phyloP scores from a whole-genome alignment of 2,888 invertebrate species.

The Drosophila nr. medialis region DNA sequence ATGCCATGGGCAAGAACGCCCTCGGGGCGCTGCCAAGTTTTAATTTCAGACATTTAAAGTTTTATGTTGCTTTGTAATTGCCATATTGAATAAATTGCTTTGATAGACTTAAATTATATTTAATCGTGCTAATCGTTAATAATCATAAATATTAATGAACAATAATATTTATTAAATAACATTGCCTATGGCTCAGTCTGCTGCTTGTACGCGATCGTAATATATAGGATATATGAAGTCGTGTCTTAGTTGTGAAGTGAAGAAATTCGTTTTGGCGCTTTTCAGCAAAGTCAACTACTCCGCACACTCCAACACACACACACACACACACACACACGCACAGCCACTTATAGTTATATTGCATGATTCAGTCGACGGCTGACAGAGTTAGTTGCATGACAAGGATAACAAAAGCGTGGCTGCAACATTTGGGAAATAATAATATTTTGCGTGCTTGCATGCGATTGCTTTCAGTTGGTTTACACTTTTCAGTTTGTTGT shows the following conservation, averaged over 20 bases:
- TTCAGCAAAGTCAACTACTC: conserved; percentile 6
- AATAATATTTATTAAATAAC: neutral
- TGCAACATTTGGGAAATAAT: conserved; percentile 52
- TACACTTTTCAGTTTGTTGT: conserved; percentile 27
- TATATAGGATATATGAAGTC: conserved; percentile 1
- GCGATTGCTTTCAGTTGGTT: conserved; percentile 66
- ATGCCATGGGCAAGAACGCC: neutral
- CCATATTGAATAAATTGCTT: neutral
- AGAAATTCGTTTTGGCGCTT: conserved; percentile 21
- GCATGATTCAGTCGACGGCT: conserved; percentile 58
- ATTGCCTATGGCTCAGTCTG: neutral
- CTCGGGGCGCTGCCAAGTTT: neutral
- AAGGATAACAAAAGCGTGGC: conserved; percentile 49
- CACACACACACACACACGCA: neutral
- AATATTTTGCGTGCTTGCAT: conserved; percentile 78
- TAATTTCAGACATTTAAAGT: neutral
- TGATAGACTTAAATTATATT: neutral
- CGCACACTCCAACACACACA: conserved; percentile 2
- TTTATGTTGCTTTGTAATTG: neutral
- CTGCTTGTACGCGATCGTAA: neutral
- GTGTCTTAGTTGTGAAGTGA: conserved; percentile 16
- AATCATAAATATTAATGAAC: neutral
- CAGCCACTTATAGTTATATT: conserved; percentile 19
- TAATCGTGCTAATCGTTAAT: neutral
- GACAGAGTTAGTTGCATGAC: conserved; percentile 43